Evolutionary conservation across 1,140 invertebrate species (phyloP), one percentile per base, ranked within the genome.

Genomic region (Ceratina calcarata): DNA sequence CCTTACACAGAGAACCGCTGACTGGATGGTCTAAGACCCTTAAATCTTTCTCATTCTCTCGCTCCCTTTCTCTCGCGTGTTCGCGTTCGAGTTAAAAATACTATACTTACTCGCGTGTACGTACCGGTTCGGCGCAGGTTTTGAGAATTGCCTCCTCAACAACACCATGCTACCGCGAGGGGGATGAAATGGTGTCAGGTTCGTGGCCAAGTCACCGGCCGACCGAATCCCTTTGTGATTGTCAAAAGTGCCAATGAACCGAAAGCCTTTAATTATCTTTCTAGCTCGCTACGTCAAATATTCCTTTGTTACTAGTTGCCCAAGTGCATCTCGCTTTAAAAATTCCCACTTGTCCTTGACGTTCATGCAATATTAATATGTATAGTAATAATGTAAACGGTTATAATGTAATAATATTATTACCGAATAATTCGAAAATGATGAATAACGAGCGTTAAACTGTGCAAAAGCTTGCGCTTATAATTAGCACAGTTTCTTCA

Each of bases 1-100:
- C 18, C 20, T 55, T 22, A 24, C 45, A n/a, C 6, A 22, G 80
- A 83, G 78, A 67, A 74, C 58, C 81, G 60, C 75, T 82, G 75
- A 68, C 53, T 60, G 67, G 51, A 81, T 61, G 32, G 68, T 76
- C 75, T 71, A 53, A 62, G 37, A 53, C 71, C 61, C 70, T 85
- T 87, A 87, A 86, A 87, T 87, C 78, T 89, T 82, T 81, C 80
- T 81, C 74, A 78, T 85, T 80, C 68, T 49, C 58, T 81, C 57
- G 72, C 70, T 68, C 71, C 64, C 71, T 60, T 60, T 65, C 27
- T 61, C 49, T 81, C 66, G 61, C 71, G 55, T 60, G 69, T 20
- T 61, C 49, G 78, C 66, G 61, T 71, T 67, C 53, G 65, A 60
- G 73, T 86, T 86, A 86, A 86, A 86, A 86, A 86, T 86, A 86